Percentiles rank a stretch among this genome's conserved stretches.
Conservation (phyloP, 2,888 invertebrate genomes). For the Pollenia labialis region DNA sequence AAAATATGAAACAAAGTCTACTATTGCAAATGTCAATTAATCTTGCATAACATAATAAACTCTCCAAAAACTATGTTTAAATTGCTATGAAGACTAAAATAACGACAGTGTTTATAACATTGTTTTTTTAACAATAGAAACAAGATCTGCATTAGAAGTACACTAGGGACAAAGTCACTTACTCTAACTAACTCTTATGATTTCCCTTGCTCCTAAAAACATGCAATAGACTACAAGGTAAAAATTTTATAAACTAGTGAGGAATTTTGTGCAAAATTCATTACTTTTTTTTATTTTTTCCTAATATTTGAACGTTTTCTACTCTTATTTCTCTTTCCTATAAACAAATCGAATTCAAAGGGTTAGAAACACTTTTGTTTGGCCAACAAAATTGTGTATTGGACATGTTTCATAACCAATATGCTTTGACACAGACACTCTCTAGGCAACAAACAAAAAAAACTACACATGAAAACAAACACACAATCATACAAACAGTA, state of each 20-base stretch:
- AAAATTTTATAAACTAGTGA: slow-evolving; percentile 30
- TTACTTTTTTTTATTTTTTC: neutral
- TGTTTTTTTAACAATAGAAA: slow-evolving; percentile 13
- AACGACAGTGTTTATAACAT: slow-evolving; percentile 4
- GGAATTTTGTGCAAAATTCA: slow-evolving; percentile 17
- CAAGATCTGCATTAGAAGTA: slow-evolving; percentile 25
- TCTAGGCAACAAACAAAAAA: neutral
- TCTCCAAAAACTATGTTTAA: slow-evolving; percentile 5
- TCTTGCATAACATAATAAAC: slow-evolving; percentile 59
- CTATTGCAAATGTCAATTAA: slow-evolving; percentile 63
- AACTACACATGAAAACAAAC: neutral
- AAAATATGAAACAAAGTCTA: slow-evolving; percentile 36
- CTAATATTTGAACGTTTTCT: slow-evolving; percentile 1
- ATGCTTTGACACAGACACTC: slow-evolving; percentile 53
- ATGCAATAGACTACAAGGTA: neutral
- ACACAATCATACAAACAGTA: neutral
- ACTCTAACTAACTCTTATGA: slow-evolving; percentile 7
- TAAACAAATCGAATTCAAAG: slow-evolving; percentile 3
- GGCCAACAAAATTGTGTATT: slow-evolving; percentile 44
- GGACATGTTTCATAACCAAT: slow-evolving; percentile 67
- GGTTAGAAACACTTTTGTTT: slow-evolving; percentile 55
- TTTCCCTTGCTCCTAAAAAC: no score
- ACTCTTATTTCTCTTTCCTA: neutral
- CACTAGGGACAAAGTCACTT: slow-evolving; percentile 16
- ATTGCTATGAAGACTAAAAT: slow-evolving; percentile 25